Percentiles rank a stretch among this genome's conserved stretches.
These are phyloP conservation scores for Strigamia maritima DNA, from an alignment of 2,888 invertebrate genomes.

Conservation along the genomic window DNA sequence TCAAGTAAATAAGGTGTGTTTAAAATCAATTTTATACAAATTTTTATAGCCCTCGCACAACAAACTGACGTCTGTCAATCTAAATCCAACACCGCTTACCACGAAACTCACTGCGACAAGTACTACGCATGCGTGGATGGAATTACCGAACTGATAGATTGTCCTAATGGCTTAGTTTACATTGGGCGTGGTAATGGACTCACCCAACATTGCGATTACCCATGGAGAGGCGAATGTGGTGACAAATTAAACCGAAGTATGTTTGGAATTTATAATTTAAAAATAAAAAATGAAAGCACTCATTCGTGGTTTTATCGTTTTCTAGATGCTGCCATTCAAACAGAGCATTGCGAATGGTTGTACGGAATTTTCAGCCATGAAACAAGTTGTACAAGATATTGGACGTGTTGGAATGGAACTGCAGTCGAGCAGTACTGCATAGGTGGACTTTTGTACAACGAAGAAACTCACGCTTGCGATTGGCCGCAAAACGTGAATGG, in stretches of 20 bases:
- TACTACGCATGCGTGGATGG: slow-evolving; percentile 49
- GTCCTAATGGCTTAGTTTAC: slow-evolving; percentile 51
- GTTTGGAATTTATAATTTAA: neutral
- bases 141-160: slow-evolving; percentile 46
- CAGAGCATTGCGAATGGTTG: slow-evolving; percentile 86
- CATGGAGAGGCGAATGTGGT: slow-evolving; percentile 50
- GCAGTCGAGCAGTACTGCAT: slow-evolving; percentile 88
- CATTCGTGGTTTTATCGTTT: slow-evolving; percentile 6
- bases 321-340: slow-evolving; percentile 73
- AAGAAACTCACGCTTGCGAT: slow-evolving; percentile 84
- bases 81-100: slow-evolving; percentile 45
- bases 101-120: slow-evolving; percentile 50
- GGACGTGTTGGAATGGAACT: slow-evolving; percentile 94
- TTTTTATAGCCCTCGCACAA: slow-evolving; percentile 21
- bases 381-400: slow-evolving; percentile 86
- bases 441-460: slow-evolving; percentile 84
- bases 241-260: slow-evolving; percentile 48
- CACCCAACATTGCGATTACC: slow-evolving; percentile 49
- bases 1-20: slow-evolving; percentile 1
- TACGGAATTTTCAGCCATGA: slow-evolving; percentile 92
- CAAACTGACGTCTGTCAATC: slow-evolving; percentile 45
- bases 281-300: neutral
- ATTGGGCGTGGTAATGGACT: slow-evolving; percentile 47
- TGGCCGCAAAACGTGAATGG: slow-evolving; percentile 93
- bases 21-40: neutral